These are phyloP conservation scores for Daphoenositta chrysoptera DNA, from an alignment of 2,113 vertebrate species.

Conservation along the genomic window DNA sequence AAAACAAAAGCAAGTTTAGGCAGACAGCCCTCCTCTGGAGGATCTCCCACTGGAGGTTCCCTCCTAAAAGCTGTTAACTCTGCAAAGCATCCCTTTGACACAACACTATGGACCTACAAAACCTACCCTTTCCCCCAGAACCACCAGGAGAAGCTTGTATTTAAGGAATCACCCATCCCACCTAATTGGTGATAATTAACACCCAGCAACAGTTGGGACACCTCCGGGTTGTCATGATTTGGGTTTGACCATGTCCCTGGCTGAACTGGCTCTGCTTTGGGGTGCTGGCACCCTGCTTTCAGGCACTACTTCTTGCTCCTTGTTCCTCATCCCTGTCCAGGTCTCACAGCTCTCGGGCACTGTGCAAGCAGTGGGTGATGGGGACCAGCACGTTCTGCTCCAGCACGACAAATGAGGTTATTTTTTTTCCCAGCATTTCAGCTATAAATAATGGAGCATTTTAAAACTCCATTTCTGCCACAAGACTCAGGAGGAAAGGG, in stretches of 20 bases:
- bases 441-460: slow-evolving; percentile 67
- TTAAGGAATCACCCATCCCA: background rate
- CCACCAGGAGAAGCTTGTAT: background rate
- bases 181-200: background rate
- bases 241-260: background rate
- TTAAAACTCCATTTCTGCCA: slow-evolving; percentile 61
- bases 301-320: background rate
- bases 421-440: slow-evolving; percentile 29
- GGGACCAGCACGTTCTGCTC: background rate
- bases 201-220: background rate
- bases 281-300: background rate
- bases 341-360: background rate
- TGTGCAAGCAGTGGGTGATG: background rate
- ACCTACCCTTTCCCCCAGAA: background rate
- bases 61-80: background rate
- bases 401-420: slow-evolving; percentile 49
- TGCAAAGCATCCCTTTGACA: background rate
- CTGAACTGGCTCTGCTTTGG: background rate
- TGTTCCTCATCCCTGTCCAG: background rate
- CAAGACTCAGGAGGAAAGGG: slow-evolving; percentile 48
- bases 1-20: background rate
- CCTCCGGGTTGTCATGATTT: background rate
- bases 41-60: background rate
- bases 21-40: background rate
- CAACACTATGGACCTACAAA: background rate